Evolutionary conservation across 2,888 invertebrate species (phyloP).

Genomic region (Ramazzottius varieornatus): DNA sequence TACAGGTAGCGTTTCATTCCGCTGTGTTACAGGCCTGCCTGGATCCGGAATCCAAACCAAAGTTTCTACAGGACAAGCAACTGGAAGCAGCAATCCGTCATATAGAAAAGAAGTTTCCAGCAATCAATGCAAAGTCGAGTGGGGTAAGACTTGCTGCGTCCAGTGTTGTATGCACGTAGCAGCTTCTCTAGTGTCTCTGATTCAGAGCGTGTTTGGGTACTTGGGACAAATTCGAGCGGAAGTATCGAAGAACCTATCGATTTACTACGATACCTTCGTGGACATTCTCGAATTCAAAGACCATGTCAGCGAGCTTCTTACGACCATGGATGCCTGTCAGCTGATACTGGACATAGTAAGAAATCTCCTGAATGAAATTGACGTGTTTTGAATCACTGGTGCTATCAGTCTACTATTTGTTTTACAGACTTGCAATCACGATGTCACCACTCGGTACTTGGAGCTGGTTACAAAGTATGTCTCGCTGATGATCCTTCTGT

Average conservation of each 20-base stretch:
- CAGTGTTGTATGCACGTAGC: not conserved
- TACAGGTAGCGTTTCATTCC: too few relatives aligned
- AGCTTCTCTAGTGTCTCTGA: not conserved
- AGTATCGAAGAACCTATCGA: constrained; percentile 74
- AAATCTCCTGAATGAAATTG: too few relatives aligned
- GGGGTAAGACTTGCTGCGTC: constrained; percentile 16
- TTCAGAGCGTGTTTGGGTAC: not conserved
- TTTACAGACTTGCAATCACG: constrained; percentile 56
- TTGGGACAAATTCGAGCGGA: constrained; percentile 60
- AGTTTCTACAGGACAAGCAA: constrained; percentile 85
- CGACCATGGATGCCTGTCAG: constrained; percentile 86
- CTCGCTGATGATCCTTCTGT: constrained; percentile 82
- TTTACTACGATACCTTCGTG: constrained; percentile 96
- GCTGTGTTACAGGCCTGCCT: constrained; percentile 44
- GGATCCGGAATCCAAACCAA: constrained; percentile 90
- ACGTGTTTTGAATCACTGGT: not conserved
- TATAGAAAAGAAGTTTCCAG: constrained; percentile 77
- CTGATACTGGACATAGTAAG: constrained; percentile 62
- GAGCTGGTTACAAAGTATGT: constrained; percentile 81
- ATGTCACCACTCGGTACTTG: constrained; percentile 75
- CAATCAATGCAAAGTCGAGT: constrained; percentile 62
- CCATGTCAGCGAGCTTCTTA: constrained; percentile 32
- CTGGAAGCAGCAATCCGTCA: constrained; percentile 82
- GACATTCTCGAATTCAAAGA: constrained; percentile 83
- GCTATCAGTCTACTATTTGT: constrained; percentile 6